Evolutionary conservation across 2,113 vertebrate species (phyloP), one percentile per base, ranked within the genome.

Genomic region (Apodemus speciosus): DNA sequence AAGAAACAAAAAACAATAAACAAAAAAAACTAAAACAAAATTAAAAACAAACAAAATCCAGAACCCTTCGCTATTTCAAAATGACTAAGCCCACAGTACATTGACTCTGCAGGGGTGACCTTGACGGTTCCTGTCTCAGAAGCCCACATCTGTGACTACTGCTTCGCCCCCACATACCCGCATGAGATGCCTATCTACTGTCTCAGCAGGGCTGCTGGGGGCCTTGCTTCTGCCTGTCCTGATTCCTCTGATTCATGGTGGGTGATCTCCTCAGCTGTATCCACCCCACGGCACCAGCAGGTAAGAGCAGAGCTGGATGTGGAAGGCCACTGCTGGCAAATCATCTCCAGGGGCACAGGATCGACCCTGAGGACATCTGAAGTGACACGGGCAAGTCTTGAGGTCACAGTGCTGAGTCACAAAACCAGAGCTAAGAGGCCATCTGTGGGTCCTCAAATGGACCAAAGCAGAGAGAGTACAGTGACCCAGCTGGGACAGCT

Each of bases 31-130:
- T 62, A 25, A 62, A 62, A 62, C 27, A 25, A 60, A 60, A 62
- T 62, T 62, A 23, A 62, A 62, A 62, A 10, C 87, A 94, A 77
- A 64, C 20, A 71, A 91, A 73, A 85, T 96, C 96, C 80, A 96
- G 96, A 97, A 96, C 92, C 94, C 84, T 88, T 95, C 49, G 85
- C 77, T 96, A 95, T 27, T 97, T 94, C 71, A 95, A 96, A 93
- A 95, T 96, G 72, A 90, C 85, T 97, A 97, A 88, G 97, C 97
- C 97, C 32, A 77, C 14, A 76, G 21, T 15, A 49, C 13, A 64
- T 4, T 40, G n/a, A 35, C 9, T 21, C 38, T 46, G 58, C 15
- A 40, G 38, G 15, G 58, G 9, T 85, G 60, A 46, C 60, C 40
- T 49, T 35, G 2, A 5, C 8, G 40, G 30, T 20, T 35, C 9